Percentiles rank a stretch among this genome's conserved stretches.
Conservation (phyloP, 2,113 vertebrate genomes). For the Phylloscopus trochilus region DNA sequence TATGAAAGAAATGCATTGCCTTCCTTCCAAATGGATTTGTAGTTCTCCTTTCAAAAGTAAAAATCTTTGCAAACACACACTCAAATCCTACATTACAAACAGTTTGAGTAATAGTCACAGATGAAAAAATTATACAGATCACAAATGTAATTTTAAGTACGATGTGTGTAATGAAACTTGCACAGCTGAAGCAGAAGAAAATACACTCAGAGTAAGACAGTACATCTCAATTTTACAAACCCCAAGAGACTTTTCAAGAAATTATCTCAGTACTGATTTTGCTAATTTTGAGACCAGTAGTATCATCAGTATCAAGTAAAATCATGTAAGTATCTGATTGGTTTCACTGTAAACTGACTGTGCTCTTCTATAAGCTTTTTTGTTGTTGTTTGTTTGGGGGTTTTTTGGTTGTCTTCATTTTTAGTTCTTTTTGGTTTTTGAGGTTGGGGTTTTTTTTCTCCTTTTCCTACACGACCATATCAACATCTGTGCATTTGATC, state of each 20-base stretch:
- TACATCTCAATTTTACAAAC: not conserved
- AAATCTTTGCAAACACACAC: not conserved
- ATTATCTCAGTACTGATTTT: not conserved
- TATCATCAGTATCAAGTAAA: not conserved
- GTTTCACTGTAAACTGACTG: not conserved
- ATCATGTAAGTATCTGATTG: not conserved
- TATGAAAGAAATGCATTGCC: not conserved
- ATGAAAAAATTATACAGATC: not conserved
- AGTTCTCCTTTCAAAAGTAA: not conserved
- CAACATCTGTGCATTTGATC: not conserved
- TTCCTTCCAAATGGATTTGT: not conserved
- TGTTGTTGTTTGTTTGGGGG: not conserved
- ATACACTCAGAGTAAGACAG: not conserved
- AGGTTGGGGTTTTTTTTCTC: accelerated
- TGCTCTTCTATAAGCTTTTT: not conserved
- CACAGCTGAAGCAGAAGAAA: not conserved
- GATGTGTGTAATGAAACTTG: not conserved
- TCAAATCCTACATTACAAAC: not conserved
- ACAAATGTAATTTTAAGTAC: not conserved
- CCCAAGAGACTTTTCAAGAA: not conserved
- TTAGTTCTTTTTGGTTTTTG: not conserved
- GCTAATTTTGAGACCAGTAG: not conserved
- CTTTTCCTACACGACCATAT: not conserved
- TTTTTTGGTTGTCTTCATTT: not conserved
- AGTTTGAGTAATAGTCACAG: not conserved